Percentiles rank a stretch among this genome's conserved stretches.
These are phyloP conservation scores for Cyanistes caeruleus DNA, from an alignment of 2,113 vertebrate species.

Conservation along the genomic window DNA sequence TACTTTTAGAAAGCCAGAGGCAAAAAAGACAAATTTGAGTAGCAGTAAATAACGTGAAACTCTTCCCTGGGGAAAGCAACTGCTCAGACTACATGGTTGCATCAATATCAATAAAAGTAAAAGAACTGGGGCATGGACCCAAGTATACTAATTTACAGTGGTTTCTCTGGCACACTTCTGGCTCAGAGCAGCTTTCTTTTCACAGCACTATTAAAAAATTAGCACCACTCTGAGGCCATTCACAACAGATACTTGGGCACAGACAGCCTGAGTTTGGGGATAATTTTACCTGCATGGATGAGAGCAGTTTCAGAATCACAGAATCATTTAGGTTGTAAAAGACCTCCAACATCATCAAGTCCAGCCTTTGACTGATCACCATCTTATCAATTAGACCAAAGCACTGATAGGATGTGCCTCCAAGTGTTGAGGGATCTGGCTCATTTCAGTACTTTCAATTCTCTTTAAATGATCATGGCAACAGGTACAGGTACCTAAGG, in stretches of 20 bases:
- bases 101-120: not conserved
- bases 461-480: not conserved
- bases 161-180: not conserved
- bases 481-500: not conserved
- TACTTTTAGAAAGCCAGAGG: not conserved
- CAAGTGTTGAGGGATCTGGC: not conserved
- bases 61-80: not conserved
- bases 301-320: not conserved
- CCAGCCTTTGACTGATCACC: not conserved
- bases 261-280: not conserved
- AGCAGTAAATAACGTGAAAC: not conserved
- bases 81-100: not conserved
- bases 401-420: not conserved
- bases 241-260: not conserved
- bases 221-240: not conserved
- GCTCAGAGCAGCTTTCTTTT: conserved; percentile 2
- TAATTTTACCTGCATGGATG: not conserved
- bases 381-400: not conserved
- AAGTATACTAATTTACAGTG: not conserved
- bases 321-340: not conserved
- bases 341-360: not conserved
- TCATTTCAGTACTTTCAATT: not conserved
- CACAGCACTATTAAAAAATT: not conserved
- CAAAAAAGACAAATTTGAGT: not conserved
- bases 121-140: rapidly evolving